These are phyloP conservation scores for Schlechtendalia chinensis DNA, from an alignment of 1,140 invertebrate species.

Conservation along the genomic window DNA sequence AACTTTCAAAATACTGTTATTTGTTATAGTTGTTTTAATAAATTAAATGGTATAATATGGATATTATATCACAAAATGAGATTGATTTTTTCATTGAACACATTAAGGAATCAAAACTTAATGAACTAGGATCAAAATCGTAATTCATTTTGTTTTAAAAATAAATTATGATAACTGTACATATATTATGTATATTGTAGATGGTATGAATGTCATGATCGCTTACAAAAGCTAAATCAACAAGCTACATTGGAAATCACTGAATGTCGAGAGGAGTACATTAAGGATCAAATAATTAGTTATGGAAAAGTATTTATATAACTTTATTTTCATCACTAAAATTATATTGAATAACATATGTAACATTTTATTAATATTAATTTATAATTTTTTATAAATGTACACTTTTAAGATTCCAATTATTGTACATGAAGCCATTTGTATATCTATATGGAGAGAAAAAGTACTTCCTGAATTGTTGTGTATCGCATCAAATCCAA, in stretches of 20 bases:
- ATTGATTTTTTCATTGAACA: conserved; percentile 32
- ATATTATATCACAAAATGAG: conserved; percentile 32
- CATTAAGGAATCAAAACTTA: conserved; percentile 31
- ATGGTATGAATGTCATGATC: conserved; percentile 76
- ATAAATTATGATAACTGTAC: background rate
- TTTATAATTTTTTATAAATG: background rate
- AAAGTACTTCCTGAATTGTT: conserved; percentile 72
- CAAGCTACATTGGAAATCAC: conserved; percentile 73
- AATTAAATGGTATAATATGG: background rate
- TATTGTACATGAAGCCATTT: conserved; percentile 73
- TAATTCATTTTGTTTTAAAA: background rate
- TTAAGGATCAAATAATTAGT: conserved; percentile 69
- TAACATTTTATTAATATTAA: too few species aligned
- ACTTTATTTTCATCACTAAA: too few species aligned
- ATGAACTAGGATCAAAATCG: conserved; percentile 35
- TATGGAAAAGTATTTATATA: conserved; percentile 62
- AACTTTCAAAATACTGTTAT: background rate
- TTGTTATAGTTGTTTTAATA: background rate
- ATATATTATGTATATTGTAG: conserved; percentile 22
- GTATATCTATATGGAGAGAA: conserved; percentile 73
- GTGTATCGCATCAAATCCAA: conserved; percentile 63
- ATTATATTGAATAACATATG: too few species aligned
- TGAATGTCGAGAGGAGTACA: conserved; percentile 66
- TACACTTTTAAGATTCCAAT: conserved; percentile 25
- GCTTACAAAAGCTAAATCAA: conserved; percentile 74